A percentile compares a stretch with the other conserved stretches of the same genome.
These are phyloP conservation scores for Campylomormyrus tamandua DNA, from an alignment of 2,113 vertebrate genomes.

Conservation along the genomic window DNA sequence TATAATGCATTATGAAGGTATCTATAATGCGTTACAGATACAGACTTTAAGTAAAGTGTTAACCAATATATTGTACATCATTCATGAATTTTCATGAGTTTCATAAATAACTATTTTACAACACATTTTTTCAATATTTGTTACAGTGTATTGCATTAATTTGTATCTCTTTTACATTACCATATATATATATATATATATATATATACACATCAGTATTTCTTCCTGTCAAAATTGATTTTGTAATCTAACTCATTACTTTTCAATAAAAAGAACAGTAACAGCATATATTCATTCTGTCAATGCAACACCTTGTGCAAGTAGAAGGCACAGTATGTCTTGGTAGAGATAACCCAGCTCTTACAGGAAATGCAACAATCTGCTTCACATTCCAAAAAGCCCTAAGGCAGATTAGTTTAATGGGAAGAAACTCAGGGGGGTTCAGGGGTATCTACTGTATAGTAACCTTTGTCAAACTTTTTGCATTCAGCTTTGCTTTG, in stretches of 20 bases:
- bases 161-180: background rate
- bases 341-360: background rate
- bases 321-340: background rate
- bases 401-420: background rate
- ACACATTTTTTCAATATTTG: background rate
- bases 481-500: background rate
- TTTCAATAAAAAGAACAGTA: background rate
- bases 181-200: no score
- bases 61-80: background rate
- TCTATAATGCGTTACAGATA: no score
- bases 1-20: no score
- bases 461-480: background rate
- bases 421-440: background rate
- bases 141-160: background rate
- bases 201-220: background rate
- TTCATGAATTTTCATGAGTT: background rate
- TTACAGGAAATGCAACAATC: background rate
- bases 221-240: background rate
- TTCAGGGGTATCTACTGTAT: background rate
- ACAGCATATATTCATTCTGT: background rate
- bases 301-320: background rate
- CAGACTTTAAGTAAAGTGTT: no score
- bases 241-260: background rate
- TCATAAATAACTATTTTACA: background rate
- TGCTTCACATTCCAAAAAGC: background rate